Base-by-base conservation (phyloP, 2,113 vertebrate genomes). In the Bettongia penicillata region DNA sequence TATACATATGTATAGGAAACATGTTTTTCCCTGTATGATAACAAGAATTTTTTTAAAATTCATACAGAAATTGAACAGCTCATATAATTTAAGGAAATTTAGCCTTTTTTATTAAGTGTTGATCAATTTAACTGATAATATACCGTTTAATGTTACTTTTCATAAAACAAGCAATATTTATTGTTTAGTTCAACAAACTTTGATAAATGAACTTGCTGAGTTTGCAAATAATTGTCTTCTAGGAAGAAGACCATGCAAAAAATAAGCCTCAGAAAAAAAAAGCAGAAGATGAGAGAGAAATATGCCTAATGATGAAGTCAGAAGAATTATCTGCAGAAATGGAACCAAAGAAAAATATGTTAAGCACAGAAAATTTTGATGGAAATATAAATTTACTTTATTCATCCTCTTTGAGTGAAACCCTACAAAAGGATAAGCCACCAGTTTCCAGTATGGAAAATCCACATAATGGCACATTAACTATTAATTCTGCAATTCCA, bases 191-290 rank as follows among this genome's bases (percentile, higher is more conserved):
- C 47, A 89, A 19, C 89, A 93, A 95, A 25, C 61, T 92, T 94
- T 49, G 90, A 94, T 91, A 95, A 57, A 47, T 12, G 47, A 89
- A 91, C 47, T 94, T 96, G 92, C 91, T 97, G 91, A 97, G 89
- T 97, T 95, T 97, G 84, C 96, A 98, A 97, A 96, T 97, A 94
- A 94, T 97, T 53, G 97, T 98, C 94, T 97, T 98, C 19, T 98
- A 99, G 98, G 98, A 96, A 96, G 97, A 98, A 48, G 96, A 52
- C 48, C 53, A 93, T 94, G 98, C 96, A 96, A 95, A 47, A 95
- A 93, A 93, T 23, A 98, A 90, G 91, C 25, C 90, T 93, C 97
- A 96, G 77, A 96, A 97, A n/a, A 47, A 89, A 95, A 95, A 97
- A 97, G 96, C 89, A 49, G 91, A 95, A 91, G 61, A 50, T 61